Evolutionary conservation across 2,113 vertebrate species (phyloP), one percentile per base, ranked within the genome.

Genomic region (Callaeas wilsoni): DNA sequence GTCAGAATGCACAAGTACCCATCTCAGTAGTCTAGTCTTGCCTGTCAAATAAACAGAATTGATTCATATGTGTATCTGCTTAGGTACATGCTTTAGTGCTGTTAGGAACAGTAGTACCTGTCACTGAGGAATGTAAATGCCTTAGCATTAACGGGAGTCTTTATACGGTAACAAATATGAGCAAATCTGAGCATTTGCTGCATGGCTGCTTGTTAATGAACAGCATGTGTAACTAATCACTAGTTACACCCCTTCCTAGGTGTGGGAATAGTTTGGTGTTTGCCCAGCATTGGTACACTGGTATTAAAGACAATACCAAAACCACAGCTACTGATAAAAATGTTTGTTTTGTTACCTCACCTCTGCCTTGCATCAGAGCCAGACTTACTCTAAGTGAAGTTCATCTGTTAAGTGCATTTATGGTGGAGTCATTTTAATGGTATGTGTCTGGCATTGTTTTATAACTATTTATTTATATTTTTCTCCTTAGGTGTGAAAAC

Each of bases 401-500:
- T 92, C 12, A 14, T 71, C 5, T 78, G 7, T 55, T 75, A 70
- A 57, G 21, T 49, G 33, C 14, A 4, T 69, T 76, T 82, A 27
- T 46, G 39, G 7, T 76, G 25, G 70, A 87, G 16, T 23, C 1
- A 33, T 91, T 70, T 74, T 84, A 73, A 76, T 57, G 26, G 15
- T 57, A 13, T 19, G 13, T 64, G 16, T n/a, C 22, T 79, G 41
- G 3, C 10, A 33, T 16, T 70, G 9, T 71, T 87, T 76, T 71
- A 4, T 64, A 88, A 53, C 23, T 50, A 13, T 6, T 63, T 63
- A 6, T 65, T 73, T 87, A 7, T 71, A 14, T 41, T 93, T 89
- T 70, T 65, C 77, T 97, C 32, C 65, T 80, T 96, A 99, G 99
- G 93, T 99, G 99, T 98, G 99, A 99, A 97, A 99, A 99, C 68